These are phyloP conservation scores for Morpho deidamia DNA, from an alignment of 2,888 invertebrate species.

Conservation along the genomic window DNA sequence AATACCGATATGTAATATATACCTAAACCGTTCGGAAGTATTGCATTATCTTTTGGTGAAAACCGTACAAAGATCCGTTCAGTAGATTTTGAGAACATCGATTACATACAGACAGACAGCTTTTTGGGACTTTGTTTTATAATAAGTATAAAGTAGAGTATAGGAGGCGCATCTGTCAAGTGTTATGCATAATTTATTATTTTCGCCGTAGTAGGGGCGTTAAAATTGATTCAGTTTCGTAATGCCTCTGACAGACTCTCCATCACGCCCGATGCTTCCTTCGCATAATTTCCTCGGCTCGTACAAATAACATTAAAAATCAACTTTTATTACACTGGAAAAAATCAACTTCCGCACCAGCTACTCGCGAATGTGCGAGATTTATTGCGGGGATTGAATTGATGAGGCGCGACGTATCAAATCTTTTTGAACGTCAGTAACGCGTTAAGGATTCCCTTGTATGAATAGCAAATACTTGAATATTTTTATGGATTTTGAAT, in stretches of 20 bases:
- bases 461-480: too few relatives aligned
- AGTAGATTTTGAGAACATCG: too few relatives aligned
- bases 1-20: too few relatives aligned
- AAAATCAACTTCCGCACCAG: conserved; percentile 24
- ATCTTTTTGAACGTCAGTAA: neutral
- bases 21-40: too few relatives aligned
- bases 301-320: conserved; percentile 67
- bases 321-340: conserved; percentile 38
- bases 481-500: too few relatives aligned
- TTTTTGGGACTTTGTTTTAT: too few relatives aligned
- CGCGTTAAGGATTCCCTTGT: too few relatives aligned
- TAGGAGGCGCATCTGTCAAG: too few relatives aligned
- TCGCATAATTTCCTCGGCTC: conserved; percentile 57
- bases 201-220: conserved; percentile 39
- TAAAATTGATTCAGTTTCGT: conserved; percentile 61
- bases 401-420: neutral
- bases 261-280: conserved; percentile 57
- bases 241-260: conserved; percentile 61
- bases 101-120: too few relatives aligned
- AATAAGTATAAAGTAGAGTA: too few relatives aligned
- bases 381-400: conserved; percentile 1
- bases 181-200: neutral
- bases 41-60: too few relatives aligned
- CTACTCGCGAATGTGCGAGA: neutral
- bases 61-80: too few relatives aligned